A percentile compares a stretch with the other conserved stretches of the same genome.
Conservation (phyloP, 2,888 invertebrate genomes). For the Autographa pulchrina region DNA sequence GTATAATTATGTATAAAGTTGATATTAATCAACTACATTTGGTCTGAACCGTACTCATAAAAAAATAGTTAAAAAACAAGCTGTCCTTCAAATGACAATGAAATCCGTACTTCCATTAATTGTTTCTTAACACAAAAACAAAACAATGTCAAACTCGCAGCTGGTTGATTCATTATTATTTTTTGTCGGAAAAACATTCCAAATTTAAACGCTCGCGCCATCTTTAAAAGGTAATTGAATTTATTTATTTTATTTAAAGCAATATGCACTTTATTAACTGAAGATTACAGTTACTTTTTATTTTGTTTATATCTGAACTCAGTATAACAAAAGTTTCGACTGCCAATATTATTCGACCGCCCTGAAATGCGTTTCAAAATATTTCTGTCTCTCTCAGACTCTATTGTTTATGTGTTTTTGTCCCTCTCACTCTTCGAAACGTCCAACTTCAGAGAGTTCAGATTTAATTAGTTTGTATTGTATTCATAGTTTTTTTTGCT, state of each 20-base stretch:
- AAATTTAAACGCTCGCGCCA: constrained; percentile 1
- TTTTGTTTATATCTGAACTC: not conserved
- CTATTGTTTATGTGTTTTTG: not conserved
- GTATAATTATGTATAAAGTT: too few relatives aligned
- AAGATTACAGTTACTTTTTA: too few relatives aligned
- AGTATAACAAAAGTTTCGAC: not conserved
- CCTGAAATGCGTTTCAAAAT: not conserved
- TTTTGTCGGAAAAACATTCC: constrained; percentile 1
- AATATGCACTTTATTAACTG: too few relatives aligned
- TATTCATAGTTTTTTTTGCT: not conserved
- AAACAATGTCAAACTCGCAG: constrained; percentile 2
- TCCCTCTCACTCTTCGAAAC: not conserved
- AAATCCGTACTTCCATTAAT: not conserved
- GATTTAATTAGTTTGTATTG: not conserved
- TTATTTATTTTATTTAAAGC: not conserved
- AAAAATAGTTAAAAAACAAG: too few relatives aligned
- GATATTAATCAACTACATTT: too few relatives aligned
- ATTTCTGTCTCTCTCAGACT: not conserved
- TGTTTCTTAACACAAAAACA: not conserved
- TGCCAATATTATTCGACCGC: not conserved
- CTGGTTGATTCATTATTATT: not conserved
- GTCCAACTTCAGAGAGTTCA: not conserved
- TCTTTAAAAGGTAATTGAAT: constrained; percentile 1
- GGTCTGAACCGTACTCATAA: too few relatives aligned
- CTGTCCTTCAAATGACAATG: not conserved